Evolutionary conservation across 2,888 invertebrate genomes (phyloP), one percentile per base, ranked within the genome.

Genomic region (Diarsia rubi): DNA sequence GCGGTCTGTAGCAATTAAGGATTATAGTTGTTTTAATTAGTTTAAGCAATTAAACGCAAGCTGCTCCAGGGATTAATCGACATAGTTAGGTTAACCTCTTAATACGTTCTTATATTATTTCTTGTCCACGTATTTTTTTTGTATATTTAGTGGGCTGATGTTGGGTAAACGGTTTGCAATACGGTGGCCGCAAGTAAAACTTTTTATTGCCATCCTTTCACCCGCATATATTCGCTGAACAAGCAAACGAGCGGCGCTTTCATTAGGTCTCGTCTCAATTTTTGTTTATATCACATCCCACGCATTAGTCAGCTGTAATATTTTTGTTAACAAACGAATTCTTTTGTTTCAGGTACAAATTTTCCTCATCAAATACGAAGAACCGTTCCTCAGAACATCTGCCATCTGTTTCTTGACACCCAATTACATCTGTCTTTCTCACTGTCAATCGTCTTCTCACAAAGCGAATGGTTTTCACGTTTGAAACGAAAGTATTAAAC

Each of bases 11-110:
- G 59, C 73, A 82, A 82, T 85, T 73, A 76, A 81, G 67, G 67
- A 31, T 82, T 81, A 84, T 63, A 77, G 82, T 82, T 44, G 75
- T 70, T 85, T 72, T 82, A 82, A 82, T 77, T 82, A 70, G 68
- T 73, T 85, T 6, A 71, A 72, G 68, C 64, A 75, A 73, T 82
- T 85, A 76, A 81, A 81, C 67, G 12, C 64, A 54, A 74, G 75
- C 81, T 84, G 81, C 63, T 67, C 60, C 42, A 60, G 57, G 31
- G 62, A 62, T 74, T 81, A 74, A 49, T 69, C 62, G 69, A 42
- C 57, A 62, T 49, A 47, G 66, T 67, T 81, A 19, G 37, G 66
- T 67, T 75, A 69, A 59, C 62, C 81, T 73, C 44, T 60, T 57
- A 60, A 65, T 47, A 47, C 42, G 47, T 54, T 71, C 57, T 63